Evolutionary conservation across 2,888 invertebrate species (phyloP).

Genomic region (Drosophila lacicola): DNA sequence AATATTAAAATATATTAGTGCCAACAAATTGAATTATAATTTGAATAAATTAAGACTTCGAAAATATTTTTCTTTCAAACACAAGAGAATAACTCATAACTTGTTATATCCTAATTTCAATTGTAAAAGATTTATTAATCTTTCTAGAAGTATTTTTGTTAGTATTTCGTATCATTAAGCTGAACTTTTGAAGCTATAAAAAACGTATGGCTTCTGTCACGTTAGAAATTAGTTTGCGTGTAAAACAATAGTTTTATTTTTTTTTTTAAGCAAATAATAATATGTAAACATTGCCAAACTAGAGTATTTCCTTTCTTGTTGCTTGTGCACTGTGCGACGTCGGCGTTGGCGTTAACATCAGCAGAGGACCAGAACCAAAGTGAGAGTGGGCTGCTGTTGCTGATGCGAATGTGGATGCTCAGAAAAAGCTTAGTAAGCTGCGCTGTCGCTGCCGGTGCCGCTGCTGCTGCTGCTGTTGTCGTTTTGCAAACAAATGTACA

Average conservation of each 20-base stretch:
- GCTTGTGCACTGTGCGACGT: conserved; percentile 48
- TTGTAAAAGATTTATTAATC: too few relatives aligned
- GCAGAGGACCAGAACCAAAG: conserved; percentile 46
- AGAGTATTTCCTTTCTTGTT: not conserved
- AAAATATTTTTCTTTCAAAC: too few relatives aligned
- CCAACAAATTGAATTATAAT: too few relatives aligned
- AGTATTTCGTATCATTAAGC: too few relatives aligned
- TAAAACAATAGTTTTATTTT: not conserved
- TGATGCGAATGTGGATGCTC: conserved; percentile 62
- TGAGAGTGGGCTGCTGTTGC: conserved; percentile 58
- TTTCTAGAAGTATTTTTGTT: too few relatives aligned
- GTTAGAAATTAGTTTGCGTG: not conserved
- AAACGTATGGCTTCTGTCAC: too few relatives aligned
- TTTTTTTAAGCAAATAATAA: not conserved
- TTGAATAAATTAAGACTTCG: too few relatives aligned
- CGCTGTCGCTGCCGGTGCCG: conserved; percentile 50
- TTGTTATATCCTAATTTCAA: too few relatives aligned
- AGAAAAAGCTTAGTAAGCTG: conserved; percentile 76
- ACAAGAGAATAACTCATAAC: too few relatives aligned
- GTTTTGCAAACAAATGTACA: conserved; percentile 71
- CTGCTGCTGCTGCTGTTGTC: conserved; percentile 32
- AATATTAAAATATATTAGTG: too few relatives aligned
- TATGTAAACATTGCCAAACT: not conserved
- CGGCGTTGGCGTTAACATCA: conserved; percentile 40
- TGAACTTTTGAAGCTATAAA: too few relatives aligned